These are phyloP conservation scores for Mastomys natalensis DNA, from an alignment of 2,113 vertebrate species.

Conservation along the genomic window DNA sequence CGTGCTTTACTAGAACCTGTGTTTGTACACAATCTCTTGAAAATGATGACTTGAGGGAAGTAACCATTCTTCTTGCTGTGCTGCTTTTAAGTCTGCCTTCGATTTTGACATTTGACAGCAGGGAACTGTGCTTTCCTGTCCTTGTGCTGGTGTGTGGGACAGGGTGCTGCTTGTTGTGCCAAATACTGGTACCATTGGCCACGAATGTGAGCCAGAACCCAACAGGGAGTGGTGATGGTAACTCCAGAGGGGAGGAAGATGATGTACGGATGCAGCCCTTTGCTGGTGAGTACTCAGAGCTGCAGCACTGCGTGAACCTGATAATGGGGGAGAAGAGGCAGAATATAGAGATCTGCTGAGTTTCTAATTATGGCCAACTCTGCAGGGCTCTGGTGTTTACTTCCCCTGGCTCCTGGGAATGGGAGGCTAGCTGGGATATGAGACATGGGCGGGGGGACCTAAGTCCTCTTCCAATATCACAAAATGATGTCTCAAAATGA, in stretches of 20 bases:
- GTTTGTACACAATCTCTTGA: not conserved
- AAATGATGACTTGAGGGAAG: not conserved
- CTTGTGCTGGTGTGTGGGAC: not conserved
- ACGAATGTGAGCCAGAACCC: not conserved
- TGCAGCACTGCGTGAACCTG: accelerated
- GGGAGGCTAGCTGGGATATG: not conserved
- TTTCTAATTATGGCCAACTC: accelerated
- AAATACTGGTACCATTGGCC: not conserved
- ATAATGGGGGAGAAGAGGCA: not conserved
- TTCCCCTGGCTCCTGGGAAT: not conserved
- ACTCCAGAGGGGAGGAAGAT: not conserved
- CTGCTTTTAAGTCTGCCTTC: not conserved
- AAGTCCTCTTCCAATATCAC: not conserved
- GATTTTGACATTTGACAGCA: not conserved
- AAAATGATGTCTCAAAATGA: not conserved
- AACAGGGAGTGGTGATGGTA: accelerated
- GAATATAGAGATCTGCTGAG: not conserved
- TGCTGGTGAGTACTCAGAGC: not conserved
- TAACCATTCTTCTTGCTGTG: not conserved
- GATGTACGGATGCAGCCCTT: not conserved
- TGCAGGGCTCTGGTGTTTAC: not conserved
- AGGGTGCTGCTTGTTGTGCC: not conserved
- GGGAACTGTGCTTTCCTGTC: not conserved
- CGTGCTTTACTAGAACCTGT: not conserved
- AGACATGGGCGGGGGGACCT: not conserved